These are phyloP conservation scores for Eubasilissa splendida DNA, from an alignment of 2,888 invertebrate species.

Conservation along the genomic window DNA sequence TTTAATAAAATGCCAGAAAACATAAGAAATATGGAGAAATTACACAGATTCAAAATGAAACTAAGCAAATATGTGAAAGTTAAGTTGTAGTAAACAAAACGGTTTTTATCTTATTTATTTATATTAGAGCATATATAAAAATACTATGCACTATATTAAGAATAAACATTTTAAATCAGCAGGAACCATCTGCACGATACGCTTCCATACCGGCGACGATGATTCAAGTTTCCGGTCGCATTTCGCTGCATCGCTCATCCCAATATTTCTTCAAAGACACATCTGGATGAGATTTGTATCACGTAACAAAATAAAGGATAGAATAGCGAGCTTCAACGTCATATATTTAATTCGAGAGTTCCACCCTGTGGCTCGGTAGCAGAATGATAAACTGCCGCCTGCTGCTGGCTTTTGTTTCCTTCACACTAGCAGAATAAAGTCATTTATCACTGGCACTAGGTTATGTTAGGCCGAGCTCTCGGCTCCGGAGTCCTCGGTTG, in stretches of 20 bases:
- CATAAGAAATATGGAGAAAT: too few relatives aligned
- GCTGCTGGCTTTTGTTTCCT: constrained; percentile 54
- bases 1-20: too few relatives aligned
- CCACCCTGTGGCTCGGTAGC: constrained; percentile 21
- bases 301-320: constrained; percentile 26
- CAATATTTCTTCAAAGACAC: not conserved
- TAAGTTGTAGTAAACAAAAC: too few relatives aligned
- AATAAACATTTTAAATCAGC: too few relatives aligned
- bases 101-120: too few relatives aligned
- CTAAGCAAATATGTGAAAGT: too few relatives aligned
- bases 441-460: constrained; percentile 50
- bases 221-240: constrained; percentile 15
- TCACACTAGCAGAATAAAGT: constrained; percentile 51
- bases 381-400: constrained; percentile 50
- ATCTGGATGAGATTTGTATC: constrained; percentile 22
- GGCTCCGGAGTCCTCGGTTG: not conserved
- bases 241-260: constrained; percentile 6
- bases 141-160: not conserved
- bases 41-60: too few relatives aligned
- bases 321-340: constrained; percentile 8
- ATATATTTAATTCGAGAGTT: constrained; percentile 52
- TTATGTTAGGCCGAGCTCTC: constrained; percentile 21
- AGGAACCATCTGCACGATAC: too few relatives aligned
- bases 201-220: not conserved
- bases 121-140: too few relatives aligned